Percentiles rank a stretch among this genome's conserved stretches.
Evolutionary conservation across 2,113 vertebrate genomes (phyloP).

Genomic region (Ciconia stormi): DNA sequence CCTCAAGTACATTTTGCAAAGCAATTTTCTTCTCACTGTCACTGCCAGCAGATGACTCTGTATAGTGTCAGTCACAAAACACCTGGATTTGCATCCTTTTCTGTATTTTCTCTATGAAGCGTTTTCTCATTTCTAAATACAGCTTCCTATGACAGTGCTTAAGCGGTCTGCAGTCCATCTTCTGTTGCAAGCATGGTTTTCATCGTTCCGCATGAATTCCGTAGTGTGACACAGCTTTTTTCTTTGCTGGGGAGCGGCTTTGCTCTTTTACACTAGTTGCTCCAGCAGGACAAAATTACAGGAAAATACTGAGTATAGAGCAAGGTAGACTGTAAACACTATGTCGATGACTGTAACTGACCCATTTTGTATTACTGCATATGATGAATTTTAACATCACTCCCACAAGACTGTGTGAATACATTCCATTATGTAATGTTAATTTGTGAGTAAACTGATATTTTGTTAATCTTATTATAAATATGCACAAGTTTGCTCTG

Average conservation of each 20-base stretch:
- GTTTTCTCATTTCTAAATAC: not conserved
- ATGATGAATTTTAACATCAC: not conserved
- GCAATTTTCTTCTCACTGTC: slow-evolving; percentile 20
- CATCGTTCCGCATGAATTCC: not conserved
- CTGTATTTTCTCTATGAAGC: not conserved
- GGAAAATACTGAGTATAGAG: not conserved
- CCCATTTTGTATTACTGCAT: not conserved
- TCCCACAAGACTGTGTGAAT: not conserved
- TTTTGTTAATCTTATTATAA: slow-evolving; percentile 13
- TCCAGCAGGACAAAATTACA: not conserved
- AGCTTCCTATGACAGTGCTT: not conserved
- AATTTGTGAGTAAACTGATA: slow-evolving; percentile 12
- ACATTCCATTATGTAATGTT: not conserved
- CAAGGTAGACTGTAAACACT: not conserved
- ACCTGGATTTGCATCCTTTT: not conserved
- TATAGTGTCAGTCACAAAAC: not conserved
- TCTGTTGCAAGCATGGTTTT: not conserved
- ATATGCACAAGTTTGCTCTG: not conserved
- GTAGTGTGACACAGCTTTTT: not conserved
- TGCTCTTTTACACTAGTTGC: not conserved
- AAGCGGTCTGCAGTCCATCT: not conserved
- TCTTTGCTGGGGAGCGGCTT: not conserved
- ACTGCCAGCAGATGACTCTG: not conserved
- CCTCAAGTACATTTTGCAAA: not conserved
- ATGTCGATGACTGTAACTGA: not conserved